Evolutionary conservation across 1,140 invertebrate species (phyloP), one percentile per base, ranked within the genome.

Genomic region (Drosophila kohkoa): DNA sequence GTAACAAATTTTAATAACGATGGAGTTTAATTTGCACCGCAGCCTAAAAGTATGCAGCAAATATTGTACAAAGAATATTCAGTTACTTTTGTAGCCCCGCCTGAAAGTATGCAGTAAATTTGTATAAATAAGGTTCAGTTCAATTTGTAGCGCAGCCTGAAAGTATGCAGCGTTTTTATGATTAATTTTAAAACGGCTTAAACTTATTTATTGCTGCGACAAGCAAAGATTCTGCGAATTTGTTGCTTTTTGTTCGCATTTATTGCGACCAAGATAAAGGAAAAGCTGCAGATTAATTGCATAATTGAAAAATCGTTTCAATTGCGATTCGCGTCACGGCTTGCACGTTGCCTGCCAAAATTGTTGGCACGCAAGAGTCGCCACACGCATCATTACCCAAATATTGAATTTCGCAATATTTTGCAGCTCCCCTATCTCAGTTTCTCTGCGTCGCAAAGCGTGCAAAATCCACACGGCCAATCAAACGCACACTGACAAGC

Each of bases 371-470:
- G 60, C 38, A 30, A 16, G 32, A 13, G 20, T 65, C 32, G 64
- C 45, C 16, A 10, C 51, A 59, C 54, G 68, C 73, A 75, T 71
- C 67, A 70, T 75, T 64, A 75, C 35, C 51, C 58, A 62, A 71
- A 76, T 76, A 76, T 76, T 75, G 73, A 71, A 75, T 65, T 65
- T 71, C 55, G 30, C 66, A 70, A 57, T 64, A 69, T 74, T 68
- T 11, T n/a, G 38, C 28, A 32, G 57, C 8, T 8, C 20, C 28
- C 13, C 45, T 11, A 35, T 25, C 6, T 25, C 8, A 20, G 13
- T 15, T 10, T 1, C 59, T 11, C 1, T 16, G 13, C 30, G 25
- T 51, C 25, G 28, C 13, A 51, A 30, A 43, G 15, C 65, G 59
- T 49, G 59, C 45, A 70, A 69, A 64, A 45, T 70, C 66, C 35